phyloP scores from a whole-genome alignment of 2,888 invertebrate species.

The Aphrophora alni region DNA sequence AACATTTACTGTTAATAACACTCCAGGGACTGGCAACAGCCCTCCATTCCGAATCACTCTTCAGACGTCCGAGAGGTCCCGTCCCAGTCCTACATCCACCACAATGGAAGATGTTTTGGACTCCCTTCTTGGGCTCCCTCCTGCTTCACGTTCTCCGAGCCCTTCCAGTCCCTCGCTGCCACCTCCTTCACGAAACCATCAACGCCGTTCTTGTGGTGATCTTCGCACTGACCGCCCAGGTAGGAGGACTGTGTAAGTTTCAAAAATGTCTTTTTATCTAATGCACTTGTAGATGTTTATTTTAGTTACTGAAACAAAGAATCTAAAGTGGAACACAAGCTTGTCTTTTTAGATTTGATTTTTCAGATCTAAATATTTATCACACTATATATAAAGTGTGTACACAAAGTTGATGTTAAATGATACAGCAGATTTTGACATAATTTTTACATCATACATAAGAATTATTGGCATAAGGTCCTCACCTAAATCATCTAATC shows the following conservation, averaged over 20 bases:
- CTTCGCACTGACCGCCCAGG: conserved; percentile 63
- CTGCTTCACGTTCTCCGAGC: conserved; percentile 77
- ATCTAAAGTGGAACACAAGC: neutral
- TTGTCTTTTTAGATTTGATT: neutral
- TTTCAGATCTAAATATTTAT: too few species aligned
- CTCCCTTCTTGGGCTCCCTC: conserved; percentile 86
- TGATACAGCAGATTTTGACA: too few species aligned
- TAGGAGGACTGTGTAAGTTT: conserved; percentile 82
- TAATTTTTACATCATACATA: too few species aligned
- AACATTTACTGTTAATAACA: neutral
- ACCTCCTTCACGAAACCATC: conserved; percentile 51
- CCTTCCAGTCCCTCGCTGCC: conserved; percentile 56
- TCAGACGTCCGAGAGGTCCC: conserved; percentile 60
- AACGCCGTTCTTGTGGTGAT: conserved; percentile 50
- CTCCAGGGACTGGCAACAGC: conserved; percentile 9
- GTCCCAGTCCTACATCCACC: conserved; percentile 79
- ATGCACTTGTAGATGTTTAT: neutral
- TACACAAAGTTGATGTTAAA: too few species aligned
- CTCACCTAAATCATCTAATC: too few species aligned
- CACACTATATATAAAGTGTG: too few species aligned
- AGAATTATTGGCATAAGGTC: too few species aligned
- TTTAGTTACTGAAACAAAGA: neutral
- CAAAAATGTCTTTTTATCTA: conserved; percentile 49
- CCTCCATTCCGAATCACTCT: conserved; percentile 2
- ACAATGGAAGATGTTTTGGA: conserved; percentile 94